A percentile compares a stretch with the other conserved stretches of the same genome.
Evolutionary conservation across 2,888 invertebrate genomes (phyloP).

Genomic region (Lithosia quadra): DNA sequence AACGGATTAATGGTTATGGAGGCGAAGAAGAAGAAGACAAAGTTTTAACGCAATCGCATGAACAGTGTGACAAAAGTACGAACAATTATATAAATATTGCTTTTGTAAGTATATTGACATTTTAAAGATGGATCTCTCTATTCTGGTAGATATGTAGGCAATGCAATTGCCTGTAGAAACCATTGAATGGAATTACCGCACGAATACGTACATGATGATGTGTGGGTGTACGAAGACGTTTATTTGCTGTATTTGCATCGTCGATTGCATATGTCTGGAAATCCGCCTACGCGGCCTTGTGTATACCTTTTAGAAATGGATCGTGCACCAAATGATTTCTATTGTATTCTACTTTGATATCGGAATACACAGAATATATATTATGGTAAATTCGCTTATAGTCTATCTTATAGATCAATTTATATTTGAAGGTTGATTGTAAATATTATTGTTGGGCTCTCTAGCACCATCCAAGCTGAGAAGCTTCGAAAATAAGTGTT

Average conservation of each 20-base stretch:
- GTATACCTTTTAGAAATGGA: conserved; percentile 18
- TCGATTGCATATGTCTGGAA: conserved; percentile 41
- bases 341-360: conserved; percentile 21
- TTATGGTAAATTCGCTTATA: not conserved
- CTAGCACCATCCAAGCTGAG: too few species aligned
- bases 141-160: too few species aligned
- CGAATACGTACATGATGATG: conserved; percentile 35
- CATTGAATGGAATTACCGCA: conserved; percentile 38
- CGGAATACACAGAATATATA: too few species aligned
- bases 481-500: too few species aligned
- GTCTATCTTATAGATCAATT: not conserved
- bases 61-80: not conserved
- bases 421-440: too few species aligned
- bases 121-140: too few species aligned
- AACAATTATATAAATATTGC: not conserved
- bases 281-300: conserved; percentile 37
- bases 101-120: too few species aligned
- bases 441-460: too few species aligned
- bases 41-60: not conserved
- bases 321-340: conserved; percentile 33
- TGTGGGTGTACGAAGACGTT: conserved; percentile 47
- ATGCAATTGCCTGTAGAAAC: conserved; percentile 20
- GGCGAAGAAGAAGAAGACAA: not conserved
- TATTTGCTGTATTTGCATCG: conserved; percentile 46
- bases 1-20: not conserved